Evolutionary conservation across 2,113 vertebrate genomes (phyloP), one percentile per base, ranked within the genome.

Genomic region (Andinoacara biseriatus): DNA sequence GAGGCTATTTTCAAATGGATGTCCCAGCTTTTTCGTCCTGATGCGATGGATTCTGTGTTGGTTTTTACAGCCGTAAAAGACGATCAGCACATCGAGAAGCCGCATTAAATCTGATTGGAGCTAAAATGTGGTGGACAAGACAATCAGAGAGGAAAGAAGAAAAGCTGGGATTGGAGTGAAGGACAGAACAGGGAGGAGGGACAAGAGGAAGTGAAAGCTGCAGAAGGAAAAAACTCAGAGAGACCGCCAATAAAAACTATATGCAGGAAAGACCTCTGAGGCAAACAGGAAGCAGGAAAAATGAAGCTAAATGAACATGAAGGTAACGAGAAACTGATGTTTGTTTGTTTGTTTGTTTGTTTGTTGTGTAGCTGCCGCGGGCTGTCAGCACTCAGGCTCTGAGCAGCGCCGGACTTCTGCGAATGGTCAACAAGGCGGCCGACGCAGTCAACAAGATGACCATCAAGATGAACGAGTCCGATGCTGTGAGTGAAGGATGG

Each of bases 371-470:
- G 98, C 96, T 99, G 96, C 98, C 98, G 58, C 96, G 98, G 93
- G 98, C 98, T 35, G 97, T 99, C 97, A 99, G 96, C 96, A 99
- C 98, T 76, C 98, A 99, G 89, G 98, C 98, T 92, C 97, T 99
- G 96, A 99, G 98, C 93, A 97, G 98, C 90, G 98, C 98, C 35
- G 98, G 98, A 93, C 96, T 99, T 95, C 97, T 99, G 94, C 97
- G 98, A 92, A 99, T 99, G 98, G 98, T 99, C 93, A 99, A 99
- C 97, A 99, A 99, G 92, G 98, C 98, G 57, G 98, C 98, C 3
- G 98, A 99, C 77, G 98, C 98, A 96, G 98, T 99, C 97, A 99
- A 99, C 97, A 99, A 99, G 97, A 99, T 99, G 98, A 99, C 98
- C 96, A 99, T 99, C 97, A 99, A 99, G 97, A 99, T 99, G 98